Conservation (phyloP, 2,888 invertebrate genomes). For the Apodemia zela region DNA sequence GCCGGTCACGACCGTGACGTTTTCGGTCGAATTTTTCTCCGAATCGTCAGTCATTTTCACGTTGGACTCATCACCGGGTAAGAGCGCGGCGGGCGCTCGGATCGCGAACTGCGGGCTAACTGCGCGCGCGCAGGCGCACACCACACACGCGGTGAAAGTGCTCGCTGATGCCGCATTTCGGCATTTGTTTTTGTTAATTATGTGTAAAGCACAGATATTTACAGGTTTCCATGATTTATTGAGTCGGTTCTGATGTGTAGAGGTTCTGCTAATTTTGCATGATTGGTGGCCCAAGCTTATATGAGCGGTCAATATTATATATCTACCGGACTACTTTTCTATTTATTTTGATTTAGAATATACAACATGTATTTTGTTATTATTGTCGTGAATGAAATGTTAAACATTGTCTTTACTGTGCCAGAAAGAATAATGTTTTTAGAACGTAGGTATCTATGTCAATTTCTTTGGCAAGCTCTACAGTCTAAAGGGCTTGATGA, state of each 20-base stretch:
- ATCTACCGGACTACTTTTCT: neutral
- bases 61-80: slow-evolving; percentile 34
- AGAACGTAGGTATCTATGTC: too few relatives aligned
- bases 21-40: slow-evolving; percentile 39
- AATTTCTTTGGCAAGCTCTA: too few relatives aligned
- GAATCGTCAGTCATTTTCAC: slow-evolving; percentile 41
- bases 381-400: too few relatives aligned
- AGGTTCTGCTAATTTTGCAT: neutral
- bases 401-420: too few relatives aligned
- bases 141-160: slow-evolving; percentile 41
- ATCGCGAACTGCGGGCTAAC: slow-evolving; percentile 31
- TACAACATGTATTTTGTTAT: too few relatives aligned
- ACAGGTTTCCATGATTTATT: slow-evolving; percentile 7
- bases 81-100: slow-evolving; percentile 34
- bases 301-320: neutral
- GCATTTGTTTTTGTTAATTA: slow-evolving; percentile 36
- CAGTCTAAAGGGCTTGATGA: too few relatives aligned
- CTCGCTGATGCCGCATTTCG: slow-evolving; percentile 33
- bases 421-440: too few relatives aligned
- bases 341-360: neutral
- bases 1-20: slow-evolving; percentile 44
- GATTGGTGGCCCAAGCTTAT: neutral
- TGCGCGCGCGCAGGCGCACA: slow-evolving; percentile 29
- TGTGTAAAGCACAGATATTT: slow-evolving; percentile 23
- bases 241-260: neutral